Conservation (phyloP, 1,140 invertebrate genomes). For the Idris sp. region DNA sequence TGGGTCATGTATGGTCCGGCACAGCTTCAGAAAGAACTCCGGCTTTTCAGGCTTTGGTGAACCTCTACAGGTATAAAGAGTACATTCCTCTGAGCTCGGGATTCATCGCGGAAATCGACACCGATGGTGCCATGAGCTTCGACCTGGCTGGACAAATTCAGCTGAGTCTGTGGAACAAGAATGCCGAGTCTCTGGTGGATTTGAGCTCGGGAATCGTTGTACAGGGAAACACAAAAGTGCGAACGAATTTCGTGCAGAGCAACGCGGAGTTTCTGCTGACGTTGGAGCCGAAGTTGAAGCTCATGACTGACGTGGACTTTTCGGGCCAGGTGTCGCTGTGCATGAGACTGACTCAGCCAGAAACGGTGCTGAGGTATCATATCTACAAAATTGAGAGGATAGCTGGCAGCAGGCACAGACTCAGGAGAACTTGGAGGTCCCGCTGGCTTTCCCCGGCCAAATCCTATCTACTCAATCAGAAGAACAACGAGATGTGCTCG, state of each 20-base stretch:
- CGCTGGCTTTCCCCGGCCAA: slow-evolving; percentile 79
- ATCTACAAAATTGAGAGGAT: slow-evolving; percentile 85
- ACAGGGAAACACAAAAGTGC: slow-evolving; percentile 82
- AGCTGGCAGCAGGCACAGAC: slow-evolving; percentile 82
- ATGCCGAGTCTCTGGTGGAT: slow-evolving; percentile 89
- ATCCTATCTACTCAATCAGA: slow-evolving; percentile 87
- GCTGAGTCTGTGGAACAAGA: slow-evolving; percentile 92
- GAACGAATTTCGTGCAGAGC: slow-evolving; percentile 84
- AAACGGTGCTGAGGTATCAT: slow-evolving; percentile 82
- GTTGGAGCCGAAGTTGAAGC: slow-evolving; percentile 85
- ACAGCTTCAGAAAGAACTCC: slow-evolving; percentile 89
- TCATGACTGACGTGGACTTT: slow-evolving; percentile 89
- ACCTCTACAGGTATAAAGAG: slow-evolving; percentile 87
- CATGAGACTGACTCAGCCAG: slow-evolving; percentile 87
- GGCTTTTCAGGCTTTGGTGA: slow-evolving; percentile 86
- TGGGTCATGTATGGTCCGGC: slow-evolving; percentile 93
- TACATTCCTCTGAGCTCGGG: slow-evolving; percentile 86
- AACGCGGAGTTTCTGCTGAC: slow-evolving; percentile 85
- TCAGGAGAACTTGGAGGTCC: slow-evolving; percentile 78
- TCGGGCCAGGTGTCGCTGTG: slow-evolving; percentile 87
- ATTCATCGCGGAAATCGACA: slow-evolving; percentile 83
- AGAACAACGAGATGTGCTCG: slow-evolving; percentile 89
- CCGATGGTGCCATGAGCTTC: slow-evolving; percentile 87
- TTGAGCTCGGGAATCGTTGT: slow-evolving; percentile 85
- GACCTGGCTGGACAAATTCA: slow-evolving; percentile 91